These are phyloP conservation scores for Athene noctua DNA, from an alignment of 2,113 vertebrate genomes.

Conservation along the genomic window DNA sequence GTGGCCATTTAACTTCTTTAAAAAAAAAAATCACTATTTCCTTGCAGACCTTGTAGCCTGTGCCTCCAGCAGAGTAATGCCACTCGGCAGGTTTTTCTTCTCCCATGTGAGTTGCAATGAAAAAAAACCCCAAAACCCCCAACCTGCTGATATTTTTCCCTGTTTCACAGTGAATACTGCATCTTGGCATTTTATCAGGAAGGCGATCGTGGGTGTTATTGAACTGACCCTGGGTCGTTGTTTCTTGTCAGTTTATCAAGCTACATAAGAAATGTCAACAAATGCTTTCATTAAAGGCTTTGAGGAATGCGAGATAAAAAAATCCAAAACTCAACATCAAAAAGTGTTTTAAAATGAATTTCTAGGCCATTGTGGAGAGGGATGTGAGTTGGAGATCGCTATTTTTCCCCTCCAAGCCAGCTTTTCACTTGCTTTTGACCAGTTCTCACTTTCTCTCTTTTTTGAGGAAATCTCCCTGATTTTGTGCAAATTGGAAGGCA, in stretches of 20 bases:
- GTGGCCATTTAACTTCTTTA: background rate
- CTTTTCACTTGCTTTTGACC: background rate
- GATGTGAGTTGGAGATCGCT: background rate
- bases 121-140: background rate
- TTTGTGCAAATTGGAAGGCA: background rate
- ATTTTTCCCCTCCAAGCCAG: background rate
- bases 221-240: background rate
- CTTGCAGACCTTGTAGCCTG: background rate
- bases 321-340: background rate
- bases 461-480: background rate
- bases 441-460: background rate
- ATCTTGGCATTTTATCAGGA: background rate
- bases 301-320: background rate
- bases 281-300: background rate
- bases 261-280: background rate
- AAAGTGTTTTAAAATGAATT: background rate
- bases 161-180: background rate
- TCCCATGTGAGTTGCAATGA: background rate
- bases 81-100: background rate
- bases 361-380: background rate
- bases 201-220: fast-evolving
- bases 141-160: background rate
- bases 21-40: background rate
- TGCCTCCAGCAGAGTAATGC: background rate
- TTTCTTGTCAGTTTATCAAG: background rate